A percentile compares a stretch with the other conserved stretches of the same genome.
Conservation (phyloP, 2,113 vertebrate species). For the Gavia stellata region DNA sequence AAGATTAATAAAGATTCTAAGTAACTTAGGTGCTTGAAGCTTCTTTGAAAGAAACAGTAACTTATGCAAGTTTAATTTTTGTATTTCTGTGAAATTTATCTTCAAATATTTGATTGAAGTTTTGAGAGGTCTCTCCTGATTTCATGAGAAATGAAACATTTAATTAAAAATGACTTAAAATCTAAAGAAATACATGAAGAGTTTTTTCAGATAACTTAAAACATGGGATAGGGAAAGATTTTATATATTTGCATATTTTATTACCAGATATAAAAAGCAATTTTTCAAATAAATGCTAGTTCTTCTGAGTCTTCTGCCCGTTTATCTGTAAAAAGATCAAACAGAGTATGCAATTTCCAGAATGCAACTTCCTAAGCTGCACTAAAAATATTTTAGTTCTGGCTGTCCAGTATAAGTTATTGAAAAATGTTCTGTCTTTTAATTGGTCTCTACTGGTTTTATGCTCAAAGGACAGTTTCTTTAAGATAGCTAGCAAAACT, state of each 20-base stretch:
- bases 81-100: constrained; percentile 28
- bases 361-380: background rate
- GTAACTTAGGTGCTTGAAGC: background rate
- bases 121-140: constrained; percentile 19
- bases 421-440: background rate
- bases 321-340: constrained; percentile 19
- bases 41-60: background rate
- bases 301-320: background rate
- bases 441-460: constrained; percentile 36
- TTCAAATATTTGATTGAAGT: constrained; percentile 35
- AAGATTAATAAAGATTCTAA: background rate
- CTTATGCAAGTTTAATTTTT: background rate
- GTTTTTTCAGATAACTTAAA: constrained; percentile 23
- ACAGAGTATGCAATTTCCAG: background rate
- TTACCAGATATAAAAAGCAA: background rate
- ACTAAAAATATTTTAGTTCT: constrained; percentile 9
- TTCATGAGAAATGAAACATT: background rate
- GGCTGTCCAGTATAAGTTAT: background rate
- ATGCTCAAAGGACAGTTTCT: constrained; percentile 30
- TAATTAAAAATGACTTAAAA: constrained; percentile 29
- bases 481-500: background rate
- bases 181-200: background rate
- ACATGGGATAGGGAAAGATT: background rate
- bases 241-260: constrained; percentile 27
- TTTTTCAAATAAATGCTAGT: constrained; percentile 26